A percentile compares a stretch with the other conserved stretches of the same genome.
Conservation (phyloP, 2,888 invertebrate species). For the Brachyptera putata region DNA sequence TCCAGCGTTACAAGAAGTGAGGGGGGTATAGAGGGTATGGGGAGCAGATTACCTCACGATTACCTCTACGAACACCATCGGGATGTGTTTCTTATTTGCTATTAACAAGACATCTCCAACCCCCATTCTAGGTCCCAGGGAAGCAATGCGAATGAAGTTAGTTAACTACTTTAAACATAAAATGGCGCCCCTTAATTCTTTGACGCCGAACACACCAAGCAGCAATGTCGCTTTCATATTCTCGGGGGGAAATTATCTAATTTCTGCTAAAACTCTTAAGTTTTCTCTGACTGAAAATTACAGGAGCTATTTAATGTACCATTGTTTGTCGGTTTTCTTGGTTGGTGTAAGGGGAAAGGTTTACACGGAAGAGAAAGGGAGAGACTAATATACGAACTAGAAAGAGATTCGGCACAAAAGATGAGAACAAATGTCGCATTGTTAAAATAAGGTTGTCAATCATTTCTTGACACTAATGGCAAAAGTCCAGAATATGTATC, state of each 20-base stretch:
- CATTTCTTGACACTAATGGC: too few relatives aligned
- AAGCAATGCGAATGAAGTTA: slow-evolving; percentile 29
- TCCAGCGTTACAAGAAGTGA: neutral
- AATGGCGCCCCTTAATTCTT: slow-evolving; percentile 29
- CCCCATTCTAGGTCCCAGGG: slow-evolving; percentile 20
- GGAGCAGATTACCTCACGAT: slow-evolving; percentile 15
- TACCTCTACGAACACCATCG: slow-evolving; percentile 11
- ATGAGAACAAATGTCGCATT: too few relatives aligned
- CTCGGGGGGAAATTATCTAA: slow-evolving; percentile 33
- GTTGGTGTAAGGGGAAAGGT: too few relatives aligned
- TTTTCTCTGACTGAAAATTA: slow-evolving; percentile 25
- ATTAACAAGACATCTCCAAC: slow-evolving; percentile 19
- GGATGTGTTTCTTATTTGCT: slow-evolving; percentile 21
- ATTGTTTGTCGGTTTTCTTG: slow-evolving; percentile 25
- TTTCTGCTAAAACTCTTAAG: slow-evolving; percentile 31
- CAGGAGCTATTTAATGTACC: slow-evolving; percentile 29
- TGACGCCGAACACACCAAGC: slow-evolving; percentile 17
- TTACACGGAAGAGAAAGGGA: too few relatives aligned
- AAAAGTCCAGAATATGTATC: too few relatives aligned
- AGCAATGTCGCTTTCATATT: slow-evolving; percentile 19
- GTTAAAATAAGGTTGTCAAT: neutral
- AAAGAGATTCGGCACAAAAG: neutral
- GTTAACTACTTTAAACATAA: slow-evolving; percentile 32
- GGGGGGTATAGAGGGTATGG: slow-evolving; percentile 7
- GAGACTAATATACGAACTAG: neutral